Percentiles rank a stretch among this genome's conserved stretches.
Evolutionary conservation across 2,113 vertebrate genomes (phyloP).

Genomic region (Ptilonorhynchus violaceus): DNA sequence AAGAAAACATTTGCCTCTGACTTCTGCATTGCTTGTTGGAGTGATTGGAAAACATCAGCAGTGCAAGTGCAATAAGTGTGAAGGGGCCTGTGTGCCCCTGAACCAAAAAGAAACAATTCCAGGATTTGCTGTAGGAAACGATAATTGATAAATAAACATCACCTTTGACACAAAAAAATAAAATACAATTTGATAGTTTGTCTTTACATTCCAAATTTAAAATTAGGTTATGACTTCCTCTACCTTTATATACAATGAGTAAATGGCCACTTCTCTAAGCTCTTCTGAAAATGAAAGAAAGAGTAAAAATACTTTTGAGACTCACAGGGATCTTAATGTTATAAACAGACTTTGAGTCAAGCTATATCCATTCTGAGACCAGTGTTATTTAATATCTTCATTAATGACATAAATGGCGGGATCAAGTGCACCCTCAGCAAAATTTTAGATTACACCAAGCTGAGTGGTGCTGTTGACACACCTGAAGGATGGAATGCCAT

Average conservation of each 20-base stretch:
- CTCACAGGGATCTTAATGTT: background rate
- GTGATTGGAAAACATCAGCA: background rate
- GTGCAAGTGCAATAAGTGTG: background rate
- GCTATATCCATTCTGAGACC: background rate
- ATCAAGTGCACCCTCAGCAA: background rate
- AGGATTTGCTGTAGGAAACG: background rate
- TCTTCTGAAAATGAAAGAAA: background rate
- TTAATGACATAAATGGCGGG: background rate
- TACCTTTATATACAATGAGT: background rate
- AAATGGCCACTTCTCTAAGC: background rate
- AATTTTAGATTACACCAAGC: background rate
- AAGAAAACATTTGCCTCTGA: background rate
- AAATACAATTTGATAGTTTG: background rate
- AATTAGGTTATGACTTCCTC: background rate
- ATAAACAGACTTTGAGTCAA: background rate
- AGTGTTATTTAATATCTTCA: background rate
- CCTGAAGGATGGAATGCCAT: background rate
- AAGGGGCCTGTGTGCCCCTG: background rate
- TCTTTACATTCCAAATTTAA: background rate
- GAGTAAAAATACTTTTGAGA: background rate
- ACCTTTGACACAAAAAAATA: background rate
- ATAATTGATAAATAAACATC: background rate
- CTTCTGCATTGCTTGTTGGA: background rate
- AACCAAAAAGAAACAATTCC: background rate
- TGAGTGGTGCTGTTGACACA: background rate